Conservation (phyloP, 1,140 invertebrate species). For the Sesamia nonagrioides region DNA sequence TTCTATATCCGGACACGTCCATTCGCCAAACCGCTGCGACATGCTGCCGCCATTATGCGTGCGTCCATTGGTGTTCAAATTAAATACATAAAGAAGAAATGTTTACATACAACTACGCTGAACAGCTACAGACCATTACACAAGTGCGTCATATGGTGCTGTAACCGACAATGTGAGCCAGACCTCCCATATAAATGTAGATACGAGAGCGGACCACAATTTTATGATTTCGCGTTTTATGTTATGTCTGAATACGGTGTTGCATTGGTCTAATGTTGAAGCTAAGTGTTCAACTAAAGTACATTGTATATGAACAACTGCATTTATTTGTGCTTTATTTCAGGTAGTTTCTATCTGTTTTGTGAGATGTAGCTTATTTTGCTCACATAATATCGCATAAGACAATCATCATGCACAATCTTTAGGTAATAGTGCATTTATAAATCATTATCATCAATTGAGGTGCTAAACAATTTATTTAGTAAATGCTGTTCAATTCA, state of each 20-base stretch:
- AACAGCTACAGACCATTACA: conserved; percentile 52
- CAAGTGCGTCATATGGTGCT: conserved; percentile 58
- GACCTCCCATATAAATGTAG: conserved; percentile 36
- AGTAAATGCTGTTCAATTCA: too few species aligned
- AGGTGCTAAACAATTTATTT: too few species aligned
- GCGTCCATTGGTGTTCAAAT: conserved; percentile 78
- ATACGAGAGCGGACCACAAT: conserved; percentile 35
- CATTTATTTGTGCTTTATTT: background rate
- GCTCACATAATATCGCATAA: too few species aligned
- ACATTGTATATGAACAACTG: too few species aligned
- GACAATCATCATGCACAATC: too few species aligned
- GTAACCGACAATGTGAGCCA: conserved; percentile 36
- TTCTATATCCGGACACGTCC: conserved; percentile 53
- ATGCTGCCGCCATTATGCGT: conserved; percentile 77
- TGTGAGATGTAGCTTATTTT: too few species aligned
- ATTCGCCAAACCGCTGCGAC: conserved; percentile 80
- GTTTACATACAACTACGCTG: conserved; percentile 67
- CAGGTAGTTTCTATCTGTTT: too few species aligned
- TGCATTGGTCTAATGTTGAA: conserved; percentile 22
- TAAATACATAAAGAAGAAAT: conserved; percentile 84
- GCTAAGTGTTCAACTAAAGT: background rate
- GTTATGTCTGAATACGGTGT: conserved; percentile 35
- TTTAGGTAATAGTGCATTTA: too few species aligned
- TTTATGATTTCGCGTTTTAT: conserved; percentile 42
- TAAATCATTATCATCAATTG: too few species aligned